Percentiles rank a stretch among this genome's conserved stretches.
These are phyloP conservation scores for Intellagama lesueurii DNA, from an alignment of 2,797 vertebrate genomes.

Conservation along the genomic window DNA sequence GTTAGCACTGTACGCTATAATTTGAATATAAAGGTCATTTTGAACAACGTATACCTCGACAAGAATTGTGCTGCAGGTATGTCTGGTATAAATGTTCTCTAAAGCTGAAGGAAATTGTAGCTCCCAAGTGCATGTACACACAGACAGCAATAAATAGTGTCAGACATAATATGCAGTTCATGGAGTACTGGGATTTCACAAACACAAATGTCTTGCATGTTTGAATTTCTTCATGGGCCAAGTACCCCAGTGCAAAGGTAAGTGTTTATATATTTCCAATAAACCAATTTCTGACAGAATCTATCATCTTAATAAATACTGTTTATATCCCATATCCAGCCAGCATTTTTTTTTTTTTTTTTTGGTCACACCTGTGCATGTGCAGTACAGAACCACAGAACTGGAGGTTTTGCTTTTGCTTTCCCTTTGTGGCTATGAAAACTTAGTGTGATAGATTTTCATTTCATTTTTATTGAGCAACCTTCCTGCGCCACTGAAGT, in stretches of 20 bases:
- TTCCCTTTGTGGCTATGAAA: conserved; percentile 40
- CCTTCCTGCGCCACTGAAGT: conserved; percentile 20
- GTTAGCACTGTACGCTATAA: not conserved
- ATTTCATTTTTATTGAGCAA: conserved; percentile 38
- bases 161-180: not conserved
- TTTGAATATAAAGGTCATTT: not conserved
- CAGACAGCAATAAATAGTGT: not conserved
- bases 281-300: conserved; percentile 9
- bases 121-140: not conserved
- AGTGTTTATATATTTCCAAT: conserved; percentile 10
- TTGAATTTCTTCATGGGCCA: not conserved
- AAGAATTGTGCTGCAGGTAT: not conserved
- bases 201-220: not conserved
- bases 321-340: not conserved
- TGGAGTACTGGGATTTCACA: not conserved
- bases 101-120: not conserved
- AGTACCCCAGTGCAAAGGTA: not conserved
- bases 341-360: not conserved
- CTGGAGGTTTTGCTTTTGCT: conserved; percentile 19
- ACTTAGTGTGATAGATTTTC: not conserved
- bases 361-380: not conserved
- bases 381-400: not conserved
- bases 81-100: not conserved
- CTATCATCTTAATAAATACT: not conserved
- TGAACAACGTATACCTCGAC: not conserved